A percentile compares a stretch with the other conserved stretches of the same genome.
Evolutionary conservation across 2,888 invertebrate genomes (phyloP).

Genomic region (Fragum sueziense): DNA sequence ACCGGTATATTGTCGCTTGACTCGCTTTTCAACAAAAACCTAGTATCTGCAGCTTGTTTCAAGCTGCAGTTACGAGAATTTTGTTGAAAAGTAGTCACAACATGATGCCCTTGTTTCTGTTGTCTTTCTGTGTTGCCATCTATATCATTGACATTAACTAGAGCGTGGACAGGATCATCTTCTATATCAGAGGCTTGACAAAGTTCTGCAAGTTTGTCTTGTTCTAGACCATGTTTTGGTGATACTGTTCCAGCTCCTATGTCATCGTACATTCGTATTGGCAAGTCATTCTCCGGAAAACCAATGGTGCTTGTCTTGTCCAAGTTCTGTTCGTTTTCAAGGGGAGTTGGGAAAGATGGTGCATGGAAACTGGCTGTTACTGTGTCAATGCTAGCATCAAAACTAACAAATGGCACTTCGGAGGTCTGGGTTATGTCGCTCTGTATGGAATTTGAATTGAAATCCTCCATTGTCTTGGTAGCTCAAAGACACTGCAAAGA

Average conservation of each 20-base stretch:
- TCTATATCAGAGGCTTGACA: constrained; percentile 12
- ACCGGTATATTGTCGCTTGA: too few species aligned
- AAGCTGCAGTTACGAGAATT: too few species aligned
- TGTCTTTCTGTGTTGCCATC: background rate
- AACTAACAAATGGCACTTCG: background rate
- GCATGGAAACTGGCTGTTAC: background rate
- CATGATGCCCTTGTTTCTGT: background rate
- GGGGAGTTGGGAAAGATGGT: background rate
- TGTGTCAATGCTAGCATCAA: background rate
- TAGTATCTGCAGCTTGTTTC: too few species aligned
- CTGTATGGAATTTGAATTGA: background rate
- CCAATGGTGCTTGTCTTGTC: background rate
- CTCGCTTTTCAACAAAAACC: too few species aligned
- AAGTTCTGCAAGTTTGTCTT: background rate
- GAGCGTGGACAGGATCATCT: background rate
- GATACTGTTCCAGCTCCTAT: background rate
- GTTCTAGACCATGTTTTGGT: background rate
- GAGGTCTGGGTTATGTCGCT: background rate
- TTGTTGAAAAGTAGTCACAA: too few species aligned
- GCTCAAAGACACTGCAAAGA: background rate
- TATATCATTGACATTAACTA: background rate
- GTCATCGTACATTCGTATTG: background rate
- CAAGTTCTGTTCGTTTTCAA: background rate
- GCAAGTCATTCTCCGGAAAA: background rate
- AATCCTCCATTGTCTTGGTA: background rate